Evolutionary conservation across 1,140 invertebrate species (phyloP).

Genomic region (Anagrus nilaparvatae): DNA sequence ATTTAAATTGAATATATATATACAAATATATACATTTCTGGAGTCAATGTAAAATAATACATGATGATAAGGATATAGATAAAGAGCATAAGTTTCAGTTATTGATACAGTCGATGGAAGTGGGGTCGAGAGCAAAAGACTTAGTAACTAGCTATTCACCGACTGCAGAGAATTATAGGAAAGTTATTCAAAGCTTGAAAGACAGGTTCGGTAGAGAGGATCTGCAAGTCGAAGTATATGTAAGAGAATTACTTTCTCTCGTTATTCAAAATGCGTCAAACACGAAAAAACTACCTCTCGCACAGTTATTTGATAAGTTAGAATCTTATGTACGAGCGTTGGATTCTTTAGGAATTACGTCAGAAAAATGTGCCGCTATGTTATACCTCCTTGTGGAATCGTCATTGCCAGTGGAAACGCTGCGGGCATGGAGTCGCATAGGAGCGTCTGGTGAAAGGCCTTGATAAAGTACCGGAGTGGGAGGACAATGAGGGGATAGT

Average conservation of each 20-base stretch:
- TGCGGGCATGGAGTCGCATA: slow-evolving; percentile 21
- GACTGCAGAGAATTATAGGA: slow-evolving; percentile 13
- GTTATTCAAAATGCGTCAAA: slow-evolving; percentile 15
- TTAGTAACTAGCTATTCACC: slow-evolving; percentile 9
- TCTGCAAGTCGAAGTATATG: slow-evolving; percentile 22
- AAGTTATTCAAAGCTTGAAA: slow-evolving; percentile 13
- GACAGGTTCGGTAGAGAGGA: slow-evolving; percentile 19
- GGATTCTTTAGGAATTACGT: slow-evolving; percentile 23
- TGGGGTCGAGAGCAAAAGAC: slow-evolving; percentile 13
- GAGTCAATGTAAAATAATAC: slow-evolving; percentile 29
- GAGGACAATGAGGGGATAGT: too few relatives aligned
- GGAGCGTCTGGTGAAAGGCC: too few relatives aligned
- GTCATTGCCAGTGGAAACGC: slow-evolving; percentile 25
- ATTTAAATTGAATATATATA: too few relatives aligned
- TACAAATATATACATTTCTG: slow-evolving; percentile 33
- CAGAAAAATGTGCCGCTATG: slow-evolving; percentile 24
- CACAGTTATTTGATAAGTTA: slow-evolving; percentile 24
- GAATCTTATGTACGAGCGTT: slow-evolving; percentile 24
- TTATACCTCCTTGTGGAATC: slow-evolving; percentile 30
- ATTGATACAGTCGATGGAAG: slow-evolving; percentile 15
- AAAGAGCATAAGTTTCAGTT: slow-evolving; percentile 27
- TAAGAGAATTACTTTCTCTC: slow-evolving; percentile 21
- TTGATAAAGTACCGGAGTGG: neutral
- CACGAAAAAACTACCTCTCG: slow-evolving; percentile 6
- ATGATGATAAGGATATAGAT: slow-evolving; percentile 24